Evolutionary conservation across 1,140 invertebrate species (phyloP).

Genomic region (Hormaphis cornu): DNA sequence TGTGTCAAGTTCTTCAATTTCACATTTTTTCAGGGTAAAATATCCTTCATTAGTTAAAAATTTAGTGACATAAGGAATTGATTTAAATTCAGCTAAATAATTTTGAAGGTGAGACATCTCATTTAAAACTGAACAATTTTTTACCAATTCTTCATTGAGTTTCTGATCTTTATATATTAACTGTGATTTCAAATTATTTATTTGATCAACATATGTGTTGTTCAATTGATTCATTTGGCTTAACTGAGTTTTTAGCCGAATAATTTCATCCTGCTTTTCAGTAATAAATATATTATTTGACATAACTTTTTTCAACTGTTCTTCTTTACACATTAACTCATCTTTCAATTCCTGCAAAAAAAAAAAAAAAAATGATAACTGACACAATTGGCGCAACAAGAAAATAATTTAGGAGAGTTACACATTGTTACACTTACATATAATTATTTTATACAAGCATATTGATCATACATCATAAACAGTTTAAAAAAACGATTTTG

Average conservation of each 20-base stretch:
- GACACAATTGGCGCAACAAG: too few species aligned
- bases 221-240: slow-evolving; percentile 2
- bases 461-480: too few species aligned
- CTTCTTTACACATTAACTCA: not conserved
- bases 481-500: too few species aligned
- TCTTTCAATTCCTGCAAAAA: slow-evolving; percentile 5
- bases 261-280: slow-evolving; percentile 19
- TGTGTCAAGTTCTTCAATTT: not conserved
- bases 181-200: not conserved
- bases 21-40: not conserved
- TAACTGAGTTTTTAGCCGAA: slow-evolving; percentile 4
- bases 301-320: not conserved
- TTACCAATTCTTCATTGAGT: not conserved
- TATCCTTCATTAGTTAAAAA: slow-evolving; percentile 1
- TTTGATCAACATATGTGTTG: slow-evolving; percentile 1
- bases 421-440: too few species aligned
- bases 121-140: not conserved
- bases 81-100: not conserved
- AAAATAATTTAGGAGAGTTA: too few species aligned
- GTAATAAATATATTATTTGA: not conserved
- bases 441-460: too few species aligned
- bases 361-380: too few species aligned
- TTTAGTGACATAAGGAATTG: not conserved
- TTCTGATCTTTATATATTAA: slow-evolving; percentile 1
- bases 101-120: not conserved